Evolutionary conservation across 2,113 vertebrate genomes (phyloP), one percentile per base, ranked within the genome.

Genomic region (human (Homo sapiens)): DNA sequence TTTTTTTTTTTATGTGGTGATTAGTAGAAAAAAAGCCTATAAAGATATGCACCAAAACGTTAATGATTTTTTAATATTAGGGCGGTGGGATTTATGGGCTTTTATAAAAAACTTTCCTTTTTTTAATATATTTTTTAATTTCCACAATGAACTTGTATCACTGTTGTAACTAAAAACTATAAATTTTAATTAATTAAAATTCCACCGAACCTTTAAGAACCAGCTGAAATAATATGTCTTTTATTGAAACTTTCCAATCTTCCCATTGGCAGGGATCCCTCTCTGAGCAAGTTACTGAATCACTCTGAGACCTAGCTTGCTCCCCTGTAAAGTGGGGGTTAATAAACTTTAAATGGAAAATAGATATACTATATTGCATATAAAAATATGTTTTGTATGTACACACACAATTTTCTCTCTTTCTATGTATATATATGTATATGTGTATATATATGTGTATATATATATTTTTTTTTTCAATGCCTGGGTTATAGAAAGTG

Each of bases 371-470:
- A 23, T 50, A 13, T 64, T 48, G 61, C 30, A 83, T 79, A 72
- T 72, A 6, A 9, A 45, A 52, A 17, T 70, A 32, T 35, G 32
- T 76, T 23, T 64, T 16, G 22, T 43, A 12, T 45, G 43, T 45
- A 30, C 10, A 61, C 35, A 64, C 6, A 61, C 50, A n/a, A 57
- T 30, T 38, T 83, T 59, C 30, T 50, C 45, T 78, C 43, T 50
- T 16, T 11, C 5, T 50, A 3, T 20, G 6, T 48, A 40, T 75
- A 32, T 16, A 57, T 3, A 57, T 3, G 20, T 0, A 9, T 0
- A 22, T 0, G 22, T 1, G 8, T 0, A 57, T 1, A 23, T 0
- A 22, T 0, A 22, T 8, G 20, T 1, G 14, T 0, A 18, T 17
- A 52, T 5, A 17, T 0, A 35, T 20, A 2, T 30, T 13, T 30